Base-by-base conservation (phyloP, 2,113 vertebrate genomes). In the Spea bombifrons region DNA sequence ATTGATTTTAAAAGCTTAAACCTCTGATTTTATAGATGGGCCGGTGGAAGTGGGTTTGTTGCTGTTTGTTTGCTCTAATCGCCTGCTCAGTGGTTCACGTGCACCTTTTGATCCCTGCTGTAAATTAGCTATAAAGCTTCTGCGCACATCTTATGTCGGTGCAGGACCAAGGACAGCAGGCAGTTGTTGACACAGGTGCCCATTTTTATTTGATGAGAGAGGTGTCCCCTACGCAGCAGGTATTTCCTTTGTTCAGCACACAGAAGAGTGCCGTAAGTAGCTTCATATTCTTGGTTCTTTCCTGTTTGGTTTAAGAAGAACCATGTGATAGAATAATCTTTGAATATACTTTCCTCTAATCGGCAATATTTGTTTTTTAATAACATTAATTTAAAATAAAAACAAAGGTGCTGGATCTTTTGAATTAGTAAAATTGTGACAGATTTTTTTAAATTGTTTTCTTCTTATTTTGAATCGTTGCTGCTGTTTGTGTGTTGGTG, bases 101-200 rank as follows among this genome's bases (percentile, higher is more conserved):
- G 64, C 68, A 80, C 78, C 71, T 80, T 80, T 80, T 64, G 73
- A 74, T 74, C 64, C 78, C 9, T 59, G 71, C 78, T 80, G 78
- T 80, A 80, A 80, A 80, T 80, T 67, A 80, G 67, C 78, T 74
- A 80, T 80, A 66, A 74, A 80, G 78, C 47, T 61, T 73, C 48
- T 72, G 61, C 53, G 50, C 64, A 68, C 78, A 57, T 67, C 49
- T 17, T 72, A 78, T 78, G 71, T 50, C 30, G 43, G 78, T 44
- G 43, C 12, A 44, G 78, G 71, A 80, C 64, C 46, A 57, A 7
- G 64, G 52, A 8, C 13, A 80, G 71, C 52, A 61, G 71, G 71
- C 71, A 49, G 78, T 52, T 73, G 71, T 73, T 73, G 78, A 80
- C 78, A 80, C 71, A 68, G 78, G 78, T 80, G 78, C 71, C 71